Evolutionary conservation across 2,113 vertebrate genomes (phyloP), one percentile per base, ranked within the genome.

Genomic region (Sprattus sprattus): DNA sequence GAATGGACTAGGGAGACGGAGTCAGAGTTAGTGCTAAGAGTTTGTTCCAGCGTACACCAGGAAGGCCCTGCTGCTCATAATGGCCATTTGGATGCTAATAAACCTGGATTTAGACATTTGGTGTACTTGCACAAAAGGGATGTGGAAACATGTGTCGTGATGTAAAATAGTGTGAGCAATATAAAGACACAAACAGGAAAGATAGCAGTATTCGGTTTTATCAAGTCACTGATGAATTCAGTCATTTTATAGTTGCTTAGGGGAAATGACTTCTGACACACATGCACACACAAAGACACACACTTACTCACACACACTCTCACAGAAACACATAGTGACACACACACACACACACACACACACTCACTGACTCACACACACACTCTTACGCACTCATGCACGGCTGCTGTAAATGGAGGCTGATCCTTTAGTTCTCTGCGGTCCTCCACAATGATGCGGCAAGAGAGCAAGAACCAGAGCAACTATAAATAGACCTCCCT

Each of bases 301-400:
- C 25, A 60, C 82, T 60, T 22, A 71, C 45, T 57, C 50, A 60
- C 82, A 83, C 49, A 57, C 50, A 60, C 50, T 44, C 82, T 28
- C n/a, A 67, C 22, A 67, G 8, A 83, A 4, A 57, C 50, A 83
- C 15, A 57, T 10, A 39, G 25, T 1, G 15, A 54, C n/a, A 25
- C 46, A 54, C 50, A 54, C 50, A 13, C 50, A 54, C 52, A 54
- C 52, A 54, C 52, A 54, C 15, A 54, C 52, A 54, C 52, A 54
- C 52, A 54, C 52, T 2, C 52, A 22, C 25, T n/a, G n/a, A n/a
- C n/a, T n/a, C n/a, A 28, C 25, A 75, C 67, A 39, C 11, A 39
- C 32, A 16, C 28, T 39, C 13, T 39, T 32, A 60, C 54, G 54
- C 54, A 60, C 20, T 18, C 54, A 60, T 60, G 54, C 54, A 60